Conservation (phyloP, 2,888 invertebrate species). For the Trisateles emortualis region DNA sequence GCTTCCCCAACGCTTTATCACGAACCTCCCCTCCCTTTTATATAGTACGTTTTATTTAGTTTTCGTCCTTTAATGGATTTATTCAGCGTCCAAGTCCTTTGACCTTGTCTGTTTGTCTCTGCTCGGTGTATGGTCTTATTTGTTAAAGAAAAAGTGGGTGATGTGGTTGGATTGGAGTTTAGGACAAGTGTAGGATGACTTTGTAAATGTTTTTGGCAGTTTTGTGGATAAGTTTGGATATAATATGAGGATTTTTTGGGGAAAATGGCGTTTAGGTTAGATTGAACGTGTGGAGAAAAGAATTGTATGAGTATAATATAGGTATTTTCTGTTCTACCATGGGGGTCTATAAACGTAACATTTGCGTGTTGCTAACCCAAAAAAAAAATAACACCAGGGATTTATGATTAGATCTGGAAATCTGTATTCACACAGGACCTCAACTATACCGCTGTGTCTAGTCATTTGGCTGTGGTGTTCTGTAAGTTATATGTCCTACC, state of each 20-base stretch:
- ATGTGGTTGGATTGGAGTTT: slow-evolving; percentile 20
- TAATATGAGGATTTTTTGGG: neutral
- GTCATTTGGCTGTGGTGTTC: too few relatives aligned
- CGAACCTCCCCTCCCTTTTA: slow-evolving; percentile 62
- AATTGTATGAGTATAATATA: neutral
- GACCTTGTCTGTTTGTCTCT: slow-evolving; percentile 74
- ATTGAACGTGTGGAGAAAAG: neutral
- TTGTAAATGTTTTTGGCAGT: slow-evolving; percentile 26
- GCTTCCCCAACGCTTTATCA: slow-evolving; percentile 67
- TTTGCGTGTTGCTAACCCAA: too few relatives aligned
- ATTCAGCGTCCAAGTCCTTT: slow-evolving; percentile 67
- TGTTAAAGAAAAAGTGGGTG: slow-evolving; percentile 29
- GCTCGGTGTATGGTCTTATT: slow-evolving; percentile 33
- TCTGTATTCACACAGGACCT: too few relatives aligned
- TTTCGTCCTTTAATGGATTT: slow-evolving; percentile 81
- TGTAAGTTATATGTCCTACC: too few relatives aligned
- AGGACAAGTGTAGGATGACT: slow-evolving; percentile 9
- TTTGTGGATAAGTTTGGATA: slow-evolving; percentile 18
- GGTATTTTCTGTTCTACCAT: too few relatives aligned
- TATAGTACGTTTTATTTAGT: slow-evolving; percentile 82
- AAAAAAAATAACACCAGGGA: too few relatives aligned
- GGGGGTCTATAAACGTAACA: too few relatives aligned
- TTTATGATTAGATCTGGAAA: too few relatives aligned
- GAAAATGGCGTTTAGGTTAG: neutral
- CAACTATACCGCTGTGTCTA: too few relatives aligned